Base-by-base conservation (phyloP, 2,113 vertebrate species). In the Scomber scombrus region DNA sequence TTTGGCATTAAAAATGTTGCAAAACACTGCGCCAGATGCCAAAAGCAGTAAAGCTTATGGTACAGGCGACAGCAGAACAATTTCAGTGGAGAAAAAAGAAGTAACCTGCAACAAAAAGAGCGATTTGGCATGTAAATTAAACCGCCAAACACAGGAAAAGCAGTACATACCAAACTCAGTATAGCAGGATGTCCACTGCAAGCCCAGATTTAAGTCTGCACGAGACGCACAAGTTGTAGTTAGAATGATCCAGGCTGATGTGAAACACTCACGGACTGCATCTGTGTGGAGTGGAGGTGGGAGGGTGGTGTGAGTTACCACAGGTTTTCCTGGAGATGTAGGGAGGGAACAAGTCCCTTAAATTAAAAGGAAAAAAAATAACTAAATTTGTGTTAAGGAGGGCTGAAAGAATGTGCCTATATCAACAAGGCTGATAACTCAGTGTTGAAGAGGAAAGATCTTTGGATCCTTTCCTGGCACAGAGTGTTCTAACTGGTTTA, bases 141-240 rank as follows among this genome's bases (percentile, higher is more conserved):
- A 15, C 67, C 31, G 40, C 49, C 19, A 78, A 49, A 69, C 0
- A 34, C 5, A 18, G 12, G n/a, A 71, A 26, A 83, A 77, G 47
- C 26, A 12, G 81, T 68, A 89, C 93, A 62, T 89, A 91, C 91
- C 90, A 64, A 75, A 70, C 4, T 5, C 23, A 2, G n/a, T 23
- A 58, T 26, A 18, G 71, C 75, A 55, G 54, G 23, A 68, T 3
- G 13, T 80, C 71, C 57, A 50, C 52, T 8, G 16, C 14, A 61
- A 13, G 12, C 68, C 18, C n/a, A n/a, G 61, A 11, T 65, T 46
- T 9, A 46, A 67, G 71, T 65, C 75, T 71, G 72, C 71, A 74
- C 26, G 45, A 79, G 73, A 61, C 0, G 15, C 11, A 61, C 11
- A 74, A 49, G 73, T 64, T 76, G 71, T 26, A 68, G 75, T 64